Evolutionary conservation across 2,888 invertebrate genomes (phyloP), one percentile per base, ranked within the genome.

Genomic region (Cistogaster globosa): DNA sequence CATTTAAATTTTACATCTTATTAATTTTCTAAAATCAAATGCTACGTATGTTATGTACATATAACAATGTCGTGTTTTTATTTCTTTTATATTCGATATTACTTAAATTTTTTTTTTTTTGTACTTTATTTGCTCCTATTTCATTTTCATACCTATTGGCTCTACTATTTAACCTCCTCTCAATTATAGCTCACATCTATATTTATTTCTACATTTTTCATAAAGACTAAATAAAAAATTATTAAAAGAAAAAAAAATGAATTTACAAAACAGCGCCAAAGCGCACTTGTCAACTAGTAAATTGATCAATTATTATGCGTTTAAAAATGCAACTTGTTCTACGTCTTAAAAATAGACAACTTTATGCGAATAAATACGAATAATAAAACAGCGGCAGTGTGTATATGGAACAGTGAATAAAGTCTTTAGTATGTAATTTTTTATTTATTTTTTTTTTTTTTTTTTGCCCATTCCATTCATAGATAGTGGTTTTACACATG

Each of bases 251-350:
- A 58, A 38, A 65, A 80, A 42, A 76, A 32, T 51, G 55, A 26
- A 62, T 68, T 75, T 81, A 75, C 62, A 76, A 76, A 76, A 69
- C 78, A 77, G 69, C 75, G 69, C 83, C 75, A 79, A 72, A 82
- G 79, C 76, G 79, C 53, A 80, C 82, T 83, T 87, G 83, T 86
- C 90, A 91, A 90, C 91, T 89, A 87, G 90, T 90, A 91, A 91
- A 91, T 91, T 91, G 91, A 90, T 91, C 90, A 91, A 91, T 91
- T 91, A 90, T 89, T 89, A 90, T 90, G 90, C 90, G 90, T 90
- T 90, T 89, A 89, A 84, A 81, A 75, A 83, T 88, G 88, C 88
- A 87, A 87, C 87, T 87, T 85, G 83, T 86, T 86, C 60, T 86
- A 77, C 69, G 71, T 72, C 81, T 81, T 81, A 38, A 32, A 22